A percentile compares a stretch with the other conserved stretches of the same genome.
Evolutionary conservation across 1,140 invertebrate genomes (phyloP).

Genomic region (Reticulitermes speratus): DNA sequence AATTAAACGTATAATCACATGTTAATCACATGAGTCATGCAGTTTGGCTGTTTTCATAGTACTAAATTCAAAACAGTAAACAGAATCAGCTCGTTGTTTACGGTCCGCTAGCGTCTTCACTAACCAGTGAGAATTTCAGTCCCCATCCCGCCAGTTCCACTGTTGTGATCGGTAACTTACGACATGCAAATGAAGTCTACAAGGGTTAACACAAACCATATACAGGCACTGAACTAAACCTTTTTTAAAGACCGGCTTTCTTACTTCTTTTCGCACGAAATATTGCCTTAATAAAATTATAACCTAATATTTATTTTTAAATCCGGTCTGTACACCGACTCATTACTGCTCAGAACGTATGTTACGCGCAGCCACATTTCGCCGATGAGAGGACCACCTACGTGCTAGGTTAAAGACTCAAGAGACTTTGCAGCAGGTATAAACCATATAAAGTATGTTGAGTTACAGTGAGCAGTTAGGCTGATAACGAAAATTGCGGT

Average conservation of each 20-base stretch:
- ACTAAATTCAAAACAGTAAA: too few relatives aligned
- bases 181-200: not conserved
- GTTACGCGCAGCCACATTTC: not conserved
- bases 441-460: too few relatives aligned
- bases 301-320: not conserved
- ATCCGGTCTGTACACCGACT: not conserved
- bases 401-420: too few relatives aligned
- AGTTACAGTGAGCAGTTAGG: too few relatives aligned
- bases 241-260: not conserved
- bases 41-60: too few relatives aligned
- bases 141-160: not conserved
- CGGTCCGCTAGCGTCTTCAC: not conserved
- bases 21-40: too few relatives aligned
- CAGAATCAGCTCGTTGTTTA: not conserved
- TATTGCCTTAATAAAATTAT: not conserved
- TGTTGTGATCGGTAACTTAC: not conserved
- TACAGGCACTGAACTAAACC: not conserved
- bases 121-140: not conserved
- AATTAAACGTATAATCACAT: too few relatives aligned
- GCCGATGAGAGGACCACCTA: too few relatives aligned
- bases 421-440: too few relatives aligned
- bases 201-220: not conserved
- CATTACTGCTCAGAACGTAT: not conserved
- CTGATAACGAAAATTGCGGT: too few relatives aligned
- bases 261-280: not conserved